phyloP scores from a whole-genome alignment of 1,140 invertebrate species.

The Philaenus spumarius region DNA sequence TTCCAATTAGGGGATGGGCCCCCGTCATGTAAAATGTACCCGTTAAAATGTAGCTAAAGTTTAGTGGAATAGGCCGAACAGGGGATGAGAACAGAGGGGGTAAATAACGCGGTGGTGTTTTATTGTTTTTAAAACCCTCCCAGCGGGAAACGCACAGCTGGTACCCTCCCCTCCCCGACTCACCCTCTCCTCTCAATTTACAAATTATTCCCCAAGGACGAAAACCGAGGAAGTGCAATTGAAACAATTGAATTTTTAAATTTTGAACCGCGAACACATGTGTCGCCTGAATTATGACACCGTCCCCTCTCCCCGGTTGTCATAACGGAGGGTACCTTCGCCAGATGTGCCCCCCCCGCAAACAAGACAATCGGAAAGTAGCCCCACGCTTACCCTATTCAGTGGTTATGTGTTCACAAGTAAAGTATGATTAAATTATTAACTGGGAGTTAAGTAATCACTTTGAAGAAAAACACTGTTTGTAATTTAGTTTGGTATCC shows the following conservation, averaged over 20 bases:
- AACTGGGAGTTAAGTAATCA: no score
- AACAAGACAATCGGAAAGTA: neutral
- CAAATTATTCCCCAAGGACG: slow-evolving; percentile 14
- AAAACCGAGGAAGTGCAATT: slow-evolving; percentile 13
- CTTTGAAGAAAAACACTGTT: no score
- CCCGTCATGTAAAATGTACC: no score
- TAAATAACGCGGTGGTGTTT: slow-evolving; percentile 2
- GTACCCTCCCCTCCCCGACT: no score
- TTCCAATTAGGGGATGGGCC: no score
- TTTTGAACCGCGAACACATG: slow-evolving; percentile 10
- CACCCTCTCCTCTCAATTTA: slow-evolving; percentile 6
- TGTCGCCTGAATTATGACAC: slow-evolving; percentile 4
- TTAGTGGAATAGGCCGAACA: no score
- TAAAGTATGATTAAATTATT: no score
- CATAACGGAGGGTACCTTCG: slow-evolving; percentile 1
- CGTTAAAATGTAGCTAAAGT: no score
- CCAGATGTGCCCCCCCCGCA: neutral
- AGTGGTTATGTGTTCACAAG: no score
- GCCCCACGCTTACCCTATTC: neutral
- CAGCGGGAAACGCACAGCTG: neutral
- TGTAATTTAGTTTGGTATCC: no score
- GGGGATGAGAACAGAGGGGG: neutral
- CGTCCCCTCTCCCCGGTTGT: neutral
- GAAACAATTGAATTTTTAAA: slow-evolving; percentile 16
- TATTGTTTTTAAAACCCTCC: slow-evolving; percentile 16